Conservation (phyloP, 2,797 vertebrate genomes). For the Paedocypris micromegethes region DNA sequence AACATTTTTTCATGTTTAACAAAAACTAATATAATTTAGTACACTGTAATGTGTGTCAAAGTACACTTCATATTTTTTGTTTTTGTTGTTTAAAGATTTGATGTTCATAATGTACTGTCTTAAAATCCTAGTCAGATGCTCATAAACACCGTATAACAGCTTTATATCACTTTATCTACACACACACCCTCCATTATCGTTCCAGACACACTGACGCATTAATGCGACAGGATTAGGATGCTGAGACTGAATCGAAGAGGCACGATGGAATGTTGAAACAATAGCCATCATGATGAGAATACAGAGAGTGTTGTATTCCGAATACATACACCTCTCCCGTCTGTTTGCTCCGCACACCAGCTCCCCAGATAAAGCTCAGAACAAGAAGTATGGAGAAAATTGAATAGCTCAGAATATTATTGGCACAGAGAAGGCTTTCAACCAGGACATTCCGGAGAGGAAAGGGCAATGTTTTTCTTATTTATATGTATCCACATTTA, state of each 20-base stretch:
- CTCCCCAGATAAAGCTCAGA: not conserved
- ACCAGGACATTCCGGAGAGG: too few species aligned
- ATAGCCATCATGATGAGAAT: slow-evolving; percentile 16
- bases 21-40: too few species aligned
- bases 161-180: not conserved
- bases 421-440: too few species aligned
- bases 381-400: slow-evolving; percentile 2
- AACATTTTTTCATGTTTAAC: too few species aligned
- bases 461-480: too few species aligned
- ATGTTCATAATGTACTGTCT: not conserved
- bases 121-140: not conserved
- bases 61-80: too few species aligned
- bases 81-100: not conserved
- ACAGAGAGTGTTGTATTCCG: not conserved
- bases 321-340: slow-evolving; percentile 3
- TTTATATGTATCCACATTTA: too few species aligned
- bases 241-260: slow-evolving; percentile 21
- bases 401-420: not conserved
- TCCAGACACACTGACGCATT: slow-evolving; percentile 23
- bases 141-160: not conserved
- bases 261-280: slow-evolving; percentile 31
- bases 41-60: too few species aligned
- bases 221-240: slow-evolving; percentile 32
- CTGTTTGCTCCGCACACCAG: not conserved
- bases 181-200: slow-evolving; percentile 6